Conservation (phyloP, 1,140 invertebrate genomes). For the Drosophila melanogaster region DNA sequence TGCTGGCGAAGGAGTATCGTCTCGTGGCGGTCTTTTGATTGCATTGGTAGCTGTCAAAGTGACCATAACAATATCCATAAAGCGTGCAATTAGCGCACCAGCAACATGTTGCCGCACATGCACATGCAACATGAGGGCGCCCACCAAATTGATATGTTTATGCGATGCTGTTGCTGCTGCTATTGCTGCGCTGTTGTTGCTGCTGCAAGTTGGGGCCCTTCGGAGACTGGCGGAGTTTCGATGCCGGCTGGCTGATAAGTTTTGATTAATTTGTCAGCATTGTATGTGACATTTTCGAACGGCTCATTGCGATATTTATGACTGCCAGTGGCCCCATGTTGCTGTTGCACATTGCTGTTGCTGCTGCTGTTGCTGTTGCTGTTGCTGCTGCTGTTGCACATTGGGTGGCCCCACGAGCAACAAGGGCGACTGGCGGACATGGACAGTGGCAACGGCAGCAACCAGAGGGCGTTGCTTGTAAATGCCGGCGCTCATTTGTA, state of each 20-base stretch:
- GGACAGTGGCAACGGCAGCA: constrained; percentile 20
- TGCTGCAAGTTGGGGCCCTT: constrained; percentile 37
- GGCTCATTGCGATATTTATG: constrained; percentile 83
- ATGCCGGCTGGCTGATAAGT: constrained; percentile 77
- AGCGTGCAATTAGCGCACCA: constrained; percentile 74
- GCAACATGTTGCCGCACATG: constrained; percentile 66
- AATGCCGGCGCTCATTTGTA: constrained; percentile 73
- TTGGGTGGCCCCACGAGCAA: constrained; percentile 57
- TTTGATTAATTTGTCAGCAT: constrained; percentile 83
- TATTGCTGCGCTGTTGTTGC: constrained; percentile 27
- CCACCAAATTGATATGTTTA: constrained; percentile 82
- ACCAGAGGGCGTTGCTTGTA: constrained; percentile 61
- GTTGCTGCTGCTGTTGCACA: constrained; percentile 49
- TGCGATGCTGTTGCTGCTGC: constrained; percentile 47
- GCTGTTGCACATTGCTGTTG: constrained; percentile 45
- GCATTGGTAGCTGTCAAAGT: constrained; percentile 67
- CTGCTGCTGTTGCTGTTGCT: too few relatives aligned
- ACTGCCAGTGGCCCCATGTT: constrained; percentile 53
- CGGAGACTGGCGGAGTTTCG: constrained; percentile 49
- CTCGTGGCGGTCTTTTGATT: constrained; percentile 31
- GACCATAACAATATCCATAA: constrained; percentile 75
- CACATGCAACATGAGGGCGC: constrained; percentile 50
- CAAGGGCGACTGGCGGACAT: constrained; percentile 24
- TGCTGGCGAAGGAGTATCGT: constrained; percentile 28
- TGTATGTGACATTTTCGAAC: constrained; percentile 79